Evolutionary conservation across 2,888 invertebrate species (phyloP).

Genomic region (Eurois occulta): DNA sequence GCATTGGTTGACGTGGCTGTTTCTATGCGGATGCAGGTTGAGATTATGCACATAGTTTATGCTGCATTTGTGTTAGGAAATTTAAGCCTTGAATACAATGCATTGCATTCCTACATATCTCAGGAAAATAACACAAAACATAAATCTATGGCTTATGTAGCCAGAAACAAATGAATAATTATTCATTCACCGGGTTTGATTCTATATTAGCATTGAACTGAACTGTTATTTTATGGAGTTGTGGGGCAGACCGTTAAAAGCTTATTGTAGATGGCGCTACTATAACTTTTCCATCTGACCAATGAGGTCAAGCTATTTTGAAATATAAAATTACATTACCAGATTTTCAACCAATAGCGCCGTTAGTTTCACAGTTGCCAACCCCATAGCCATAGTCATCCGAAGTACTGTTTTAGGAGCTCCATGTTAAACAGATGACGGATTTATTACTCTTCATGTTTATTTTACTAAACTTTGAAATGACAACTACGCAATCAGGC

Average conservation of each 20-base stretch:
- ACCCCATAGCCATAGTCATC: background rate
- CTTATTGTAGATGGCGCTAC: background rate
- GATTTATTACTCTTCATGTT: slow-evolving; percentile 2
- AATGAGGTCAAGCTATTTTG: background rate
- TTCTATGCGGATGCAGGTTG: slow-evolving; percentile 13
- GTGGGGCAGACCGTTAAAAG: background rate
- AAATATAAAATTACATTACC: background rate
- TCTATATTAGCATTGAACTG: background rate
- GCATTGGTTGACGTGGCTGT: slow-evolving; percentile 1
- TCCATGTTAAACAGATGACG: background rate
- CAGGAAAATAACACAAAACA: background rate
- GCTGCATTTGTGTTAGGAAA: background rate
- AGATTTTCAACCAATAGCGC: background rate
- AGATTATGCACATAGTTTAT: background rate
- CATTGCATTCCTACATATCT: background rate
- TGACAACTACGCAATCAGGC: slow-evolving; percentile 15
- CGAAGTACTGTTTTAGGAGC: background rate
- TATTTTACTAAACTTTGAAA: slow-evolving; percentile 9
- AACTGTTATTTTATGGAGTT: background rate
- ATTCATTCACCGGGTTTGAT: background rate
- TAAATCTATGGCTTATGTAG: background rate
- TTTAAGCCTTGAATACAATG: background rate
- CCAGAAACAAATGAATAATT: background rate
- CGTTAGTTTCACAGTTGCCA: background rate
- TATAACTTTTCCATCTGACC: background rate